Conservation (phyloP, 1,140 invertebrate genomes). For the Pseudomyrmex sp. region DNA sequence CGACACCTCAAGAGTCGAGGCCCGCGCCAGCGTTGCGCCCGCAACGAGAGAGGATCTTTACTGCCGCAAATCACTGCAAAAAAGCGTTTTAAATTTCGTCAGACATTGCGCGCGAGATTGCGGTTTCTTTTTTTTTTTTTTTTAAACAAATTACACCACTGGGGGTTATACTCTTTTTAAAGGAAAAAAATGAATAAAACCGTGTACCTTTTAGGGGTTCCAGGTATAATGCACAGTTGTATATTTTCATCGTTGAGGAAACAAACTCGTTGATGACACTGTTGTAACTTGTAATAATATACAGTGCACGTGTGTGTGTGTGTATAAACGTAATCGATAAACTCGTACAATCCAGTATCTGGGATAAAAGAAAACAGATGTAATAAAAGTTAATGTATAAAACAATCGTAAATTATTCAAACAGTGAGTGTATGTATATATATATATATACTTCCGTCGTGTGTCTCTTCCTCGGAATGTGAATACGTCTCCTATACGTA, state of each 20-base stretch:
- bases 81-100: no score
- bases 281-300: slow-evolving; percentile 56
- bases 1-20: slow-evolving; percentile 78
- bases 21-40: slow-evolving; percentile 19
- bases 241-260: slow-evolving; percentile 65
- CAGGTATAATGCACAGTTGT: slow-evolving; percentile 59
- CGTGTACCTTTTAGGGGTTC: background rate
- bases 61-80: no score
- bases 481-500: slow-evolving; percentile 15
- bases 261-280: slow-evolving; percentile 56
- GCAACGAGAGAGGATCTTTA: no score
- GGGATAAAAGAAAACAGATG: slow-evolving; percentile 21
- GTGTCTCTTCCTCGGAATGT: slow-evolving; percentile 8
- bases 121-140: slow-evolving; percentile 9
- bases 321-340: slow-evolving; percentile 51
- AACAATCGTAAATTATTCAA: slow-evolving; percentile 34
- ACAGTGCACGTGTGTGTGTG: slow-evolving; percentile 17
- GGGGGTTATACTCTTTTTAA: background rate
- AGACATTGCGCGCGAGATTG: no score
- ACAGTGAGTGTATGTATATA: background rate
- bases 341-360: slow-evolving; percentile 18
- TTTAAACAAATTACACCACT: no score
- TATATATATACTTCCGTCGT: no score
- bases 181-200: slow-evolving; percentile 15
- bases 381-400: background rate